Conservation (phyloP, 2,888 invertebrate species). For the Neoaliturus tenellus region DNA sequence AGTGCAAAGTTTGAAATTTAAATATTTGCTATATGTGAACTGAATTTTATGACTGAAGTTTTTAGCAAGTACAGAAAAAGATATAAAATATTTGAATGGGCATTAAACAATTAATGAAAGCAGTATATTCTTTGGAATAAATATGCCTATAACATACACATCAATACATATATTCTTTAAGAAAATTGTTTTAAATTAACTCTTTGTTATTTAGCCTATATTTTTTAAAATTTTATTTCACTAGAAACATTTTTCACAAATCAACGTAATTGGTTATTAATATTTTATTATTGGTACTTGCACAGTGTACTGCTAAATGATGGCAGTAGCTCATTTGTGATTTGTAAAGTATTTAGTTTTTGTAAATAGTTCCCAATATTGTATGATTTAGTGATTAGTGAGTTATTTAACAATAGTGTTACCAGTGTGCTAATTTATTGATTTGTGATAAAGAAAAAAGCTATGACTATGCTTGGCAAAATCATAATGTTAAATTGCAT, state of each 20-base stretch:
- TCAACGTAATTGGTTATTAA: no score
- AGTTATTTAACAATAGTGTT: slow-evolving; percentile 27
- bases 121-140: no score
- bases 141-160: no score
- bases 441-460: neutral
- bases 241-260: no score
- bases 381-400: neutral
- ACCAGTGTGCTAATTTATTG: neutral
- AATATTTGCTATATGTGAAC: neutral
- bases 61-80: neutral
- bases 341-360: neutral
- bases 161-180: no score
- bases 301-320: neutral
- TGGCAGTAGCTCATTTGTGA: neutral
- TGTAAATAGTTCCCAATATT: neutral
- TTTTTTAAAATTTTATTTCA: no score
- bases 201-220: no score
- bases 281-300: no score
- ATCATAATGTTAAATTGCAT: no score
- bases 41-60: neutral
- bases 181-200: no score
- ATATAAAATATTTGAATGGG: neutral
- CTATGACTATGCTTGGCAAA: neutral
- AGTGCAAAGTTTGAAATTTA: neutral
- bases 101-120: no score